Conservation (phyloP, 2,797 vertebrate species). For the Craterocephalus amniculus region DNA sequence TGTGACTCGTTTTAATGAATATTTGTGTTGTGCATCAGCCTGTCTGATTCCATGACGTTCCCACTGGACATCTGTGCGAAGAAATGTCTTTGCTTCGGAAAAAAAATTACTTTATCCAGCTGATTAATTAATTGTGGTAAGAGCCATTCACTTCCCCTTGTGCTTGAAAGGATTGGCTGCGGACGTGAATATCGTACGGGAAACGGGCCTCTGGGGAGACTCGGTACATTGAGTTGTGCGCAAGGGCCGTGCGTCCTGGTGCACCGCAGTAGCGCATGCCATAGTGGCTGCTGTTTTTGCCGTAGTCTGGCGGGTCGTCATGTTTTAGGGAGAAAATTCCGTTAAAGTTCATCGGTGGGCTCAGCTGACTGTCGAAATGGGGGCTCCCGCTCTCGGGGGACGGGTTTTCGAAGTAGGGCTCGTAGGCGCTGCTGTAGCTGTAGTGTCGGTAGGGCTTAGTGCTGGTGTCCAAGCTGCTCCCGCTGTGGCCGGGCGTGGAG, state of each 20-base stretch:
- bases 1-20: conserved; percentile 23
- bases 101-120: conserved; percentile 56
- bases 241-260: conserved; percentile 91
- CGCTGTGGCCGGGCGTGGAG: conserved; percentile 89
- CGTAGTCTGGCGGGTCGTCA: conserved; percentile 95
- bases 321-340: conserved; percentile 98
- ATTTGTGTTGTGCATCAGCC: conserved; percentile 35
- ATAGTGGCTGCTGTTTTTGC: conserved; percentile 95
- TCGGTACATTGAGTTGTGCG: conserved; percentile 95
- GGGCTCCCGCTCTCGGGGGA: conserved; percentile 94
- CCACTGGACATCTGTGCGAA: conserved; percentile 42
- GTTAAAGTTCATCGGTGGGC: conserved; percentile 98
- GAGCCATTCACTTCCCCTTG: not conserved
- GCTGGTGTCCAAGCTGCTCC: conserved; percentile 80
- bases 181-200: conserved; percentile 97
- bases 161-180: conserved; percentile 85
- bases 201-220: conserved; percentile 95
- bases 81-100: conserved; percentile 41
- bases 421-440: conserved; percentile 92
- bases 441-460: conserved; percentile 94
- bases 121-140: conserved; percentile 79
- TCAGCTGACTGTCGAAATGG: conserved; percentile 94
- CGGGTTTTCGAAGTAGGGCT: conserved; percentile 94
- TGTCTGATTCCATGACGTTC: conserved; percentile 46
- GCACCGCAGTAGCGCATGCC: conserved; percentile 96